phyloP scores from a whole-genome alignment of 1,140 invertebrate species.

The Acromyrmex heyeri region DNA sequence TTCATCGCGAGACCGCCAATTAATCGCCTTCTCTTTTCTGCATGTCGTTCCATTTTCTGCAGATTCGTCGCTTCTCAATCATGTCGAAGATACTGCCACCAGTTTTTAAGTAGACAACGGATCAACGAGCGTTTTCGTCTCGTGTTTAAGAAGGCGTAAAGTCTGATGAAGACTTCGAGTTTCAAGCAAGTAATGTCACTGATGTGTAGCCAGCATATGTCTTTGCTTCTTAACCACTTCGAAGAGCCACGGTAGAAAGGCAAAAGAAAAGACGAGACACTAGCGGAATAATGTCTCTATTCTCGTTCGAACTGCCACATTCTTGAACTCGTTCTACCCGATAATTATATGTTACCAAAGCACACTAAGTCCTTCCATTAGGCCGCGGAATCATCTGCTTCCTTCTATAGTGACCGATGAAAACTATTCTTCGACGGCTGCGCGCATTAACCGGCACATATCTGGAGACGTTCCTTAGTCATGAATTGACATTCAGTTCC shows the following conservation, averaged over 20 bases:
- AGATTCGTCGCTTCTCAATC: slow-evolving; percentile 28
- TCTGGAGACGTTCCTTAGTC: slow-evolving; percentile 20
- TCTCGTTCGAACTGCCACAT: slow-evolving; percentile 76
- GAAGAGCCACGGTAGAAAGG: slow-evolving; percentile 57
- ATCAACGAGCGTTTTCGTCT: background rate
- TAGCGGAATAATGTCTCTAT: slow-evolving; percentile 82
- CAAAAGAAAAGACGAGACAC: slow-evolving; percentile 73
- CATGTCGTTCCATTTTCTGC: background rate
- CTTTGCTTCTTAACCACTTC: slow-evolving; percentile 33
- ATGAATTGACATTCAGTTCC: slow-evolving; percentile 2
- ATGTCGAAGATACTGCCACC: slow-evolving; percentile 17
- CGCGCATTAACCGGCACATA: slow-evolving; percentile 34
- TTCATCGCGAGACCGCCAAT: slow-evolving; percentile 27
- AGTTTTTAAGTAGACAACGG: slow-evolving; percentile 39
- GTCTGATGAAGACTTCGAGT: slow-evolving; percentile 7
- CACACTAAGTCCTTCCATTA: slow-evolving; percentile 80
- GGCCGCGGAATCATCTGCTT: slow-evolving; percentile 76
- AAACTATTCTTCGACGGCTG: slow-evolving; percentile 59
- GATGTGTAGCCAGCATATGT: slow-evolving; percentile 42
- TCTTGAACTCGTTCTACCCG: slow-evolving; percentile 78
- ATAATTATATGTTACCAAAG: slow-evolving; percentile 81
- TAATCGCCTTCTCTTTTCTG: background rate
- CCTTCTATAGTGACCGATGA: slow-evolving; percentile 71
- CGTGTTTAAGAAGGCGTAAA: slow-evolving; percentile 29
- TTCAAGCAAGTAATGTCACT: slow-evolving; percentile 8